Evolutionary conservation across 2,797 vertebrate genomes (phyloP).

Genomic region (Enteromius afrohamiltoni): DNA sequence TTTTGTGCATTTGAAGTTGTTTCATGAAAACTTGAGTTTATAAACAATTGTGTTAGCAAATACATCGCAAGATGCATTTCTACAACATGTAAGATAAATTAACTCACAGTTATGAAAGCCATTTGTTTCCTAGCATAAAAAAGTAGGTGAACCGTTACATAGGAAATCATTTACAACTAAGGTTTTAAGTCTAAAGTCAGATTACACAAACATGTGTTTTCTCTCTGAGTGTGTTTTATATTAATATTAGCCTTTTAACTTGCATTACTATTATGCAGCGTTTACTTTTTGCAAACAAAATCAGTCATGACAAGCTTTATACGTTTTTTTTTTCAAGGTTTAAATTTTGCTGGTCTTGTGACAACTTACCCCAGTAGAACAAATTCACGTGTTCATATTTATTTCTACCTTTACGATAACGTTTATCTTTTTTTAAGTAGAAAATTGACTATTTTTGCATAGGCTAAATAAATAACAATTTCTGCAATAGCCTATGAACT

Average conservation of each 20-base stretch:
- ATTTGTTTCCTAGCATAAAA: conserved; percentile 48
- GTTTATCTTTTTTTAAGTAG: neutral
- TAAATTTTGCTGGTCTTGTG: neutral
- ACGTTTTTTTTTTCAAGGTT: neutral
- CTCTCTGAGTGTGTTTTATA: neutral
- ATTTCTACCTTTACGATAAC: neutral
- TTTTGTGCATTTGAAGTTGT: neutral
- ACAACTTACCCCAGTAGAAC: neutral
- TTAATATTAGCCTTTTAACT: neutral
- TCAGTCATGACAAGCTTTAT: neutral
- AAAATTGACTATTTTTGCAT: neutral
- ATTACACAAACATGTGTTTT: neutral
- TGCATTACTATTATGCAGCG: neutral
- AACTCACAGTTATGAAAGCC: conserved; percentile 40
- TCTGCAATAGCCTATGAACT: neutral
- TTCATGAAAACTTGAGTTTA: neutral
- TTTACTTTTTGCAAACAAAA: neutral
- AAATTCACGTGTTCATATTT: neutral
- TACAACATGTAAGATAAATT: conserved; percentile 11
- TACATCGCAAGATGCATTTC: conserved; percentile 18
- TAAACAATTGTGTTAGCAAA: conserved; percentile 21
- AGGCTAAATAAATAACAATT: neutral
- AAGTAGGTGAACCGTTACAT: conserved; percentile 37
- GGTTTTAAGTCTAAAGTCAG: conserved; percentile 27
- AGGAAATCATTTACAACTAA: conserved; percentile 1